These are phyloP conservation scores for Tenebrio molitor DNA, from an alignment of 1,140 invertebrate genomes.

Conservation along the genomic window DNA sequence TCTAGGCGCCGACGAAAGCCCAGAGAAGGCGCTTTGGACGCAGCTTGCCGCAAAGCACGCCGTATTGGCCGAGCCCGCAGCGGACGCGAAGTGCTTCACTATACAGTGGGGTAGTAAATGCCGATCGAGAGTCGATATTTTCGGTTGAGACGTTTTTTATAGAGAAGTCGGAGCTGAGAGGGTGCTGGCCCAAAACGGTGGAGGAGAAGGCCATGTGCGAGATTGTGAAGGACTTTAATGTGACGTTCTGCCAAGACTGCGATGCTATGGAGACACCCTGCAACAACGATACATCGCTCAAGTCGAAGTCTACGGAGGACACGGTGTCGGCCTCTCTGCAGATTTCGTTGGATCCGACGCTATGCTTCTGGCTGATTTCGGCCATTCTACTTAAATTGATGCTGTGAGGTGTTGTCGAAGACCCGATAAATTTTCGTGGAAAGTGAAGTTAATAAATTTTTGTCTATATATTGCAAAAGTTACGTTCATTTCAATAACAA, in stretches of 20 bases:
- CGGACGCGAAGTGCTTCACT: too few species aligned
- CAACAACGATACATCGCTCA: background rate
- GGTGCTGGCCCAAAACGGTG: background rate
- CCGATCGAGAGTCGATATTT: background rate
- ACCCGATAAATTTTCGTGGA: background rate
- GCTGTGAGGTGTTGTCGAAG: background rate
- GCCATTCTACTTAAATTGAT: background rate
- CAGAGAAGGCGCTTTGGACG: background rate
- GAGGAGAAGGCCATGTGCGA: background rate
- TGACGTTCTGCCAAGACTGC: background rate
- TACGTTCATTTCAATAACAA: too few species aligned
- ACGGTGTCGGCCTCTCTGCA: background rate
- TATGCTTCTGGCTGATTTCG: background rate
- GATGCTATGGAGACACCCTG: background rate
- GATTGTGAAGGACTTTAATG: background rate
- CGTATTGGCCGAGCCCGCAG: too few species aligned
- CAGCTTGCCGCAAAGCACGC: too few species aligned
- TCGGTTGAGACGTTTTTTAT: background rate
- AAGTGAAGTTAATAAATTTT: background rate
- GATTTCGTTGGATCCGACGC: background rate
- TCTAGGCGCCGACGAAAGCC: background rate
- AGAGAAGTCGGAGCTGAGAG: background rate
- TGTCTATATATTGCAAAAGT: background rate
- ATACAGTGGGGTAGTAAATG: background rate
- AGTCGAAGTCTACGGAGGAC: background rate